Evolutionary conservation across 2,113 vertebrate species (phyloP), one percentile per base, ranked within the genome.

Genomic region (Halcyon senegalensis): DNA sequence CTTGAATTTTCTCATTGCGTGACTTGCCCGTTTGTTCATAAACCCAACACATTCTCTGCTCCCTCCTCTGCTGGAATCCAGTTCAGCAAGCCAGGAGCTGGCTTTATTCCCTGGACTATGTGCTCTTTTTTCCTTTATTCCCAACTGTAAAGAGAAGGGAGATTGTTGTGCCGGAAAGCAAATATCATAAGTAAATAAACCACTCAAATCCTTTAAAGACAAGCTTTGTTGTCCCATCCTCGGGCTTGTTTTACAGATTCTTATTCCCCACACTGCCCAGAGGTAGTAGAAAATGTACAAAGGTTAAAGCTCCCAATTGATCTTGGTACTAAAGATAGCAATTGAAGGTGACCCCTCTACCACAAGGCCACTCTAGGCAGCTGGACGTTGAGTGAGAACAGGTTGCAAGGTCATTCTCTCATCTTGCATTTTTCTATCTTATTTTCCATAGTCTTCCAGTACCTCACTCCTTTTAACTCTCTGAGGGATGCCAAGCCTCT

Each of bases 171-270:
- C 84, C 6, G 3, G 84, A 96, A 91, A 93, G 72, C 69, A 87
- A 89, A 85, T 91, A 73, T 23, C 79, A 19, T 90, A 81, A 94
- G 87, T 89, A 96, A 95, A 95, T 94, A 96, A 96, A 93, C 89
- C 37, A 55, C 87, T 95, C 74, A 82, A 89, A 94, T 82, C 91
- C 83, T 87, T 87, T 89, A 81, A 94, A 90, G 86, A 82, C 66
- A 75, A 89, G 83, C 48, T 96, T 95, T 93, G 72, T 75, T 90
- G 85, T 93, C 92, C 70, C 72, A 39, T 95, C 63, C 63, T 87
- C 55, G 35, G n/a, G 50, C 66, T 94, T 79, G 39, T 82, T 81
- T 81, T 28, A 53, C 21, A 59, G 28, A 73, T 46, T 94, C 31
- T 75, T 46, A 46, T 82, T 92, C 17, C 55, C 70, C 13, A 4